These are phyloP conservation scores for Eubasilissa regina DNA, from an alignment of 1,140 invertebrate genomes.

Conservation along the genomic window DNA sequence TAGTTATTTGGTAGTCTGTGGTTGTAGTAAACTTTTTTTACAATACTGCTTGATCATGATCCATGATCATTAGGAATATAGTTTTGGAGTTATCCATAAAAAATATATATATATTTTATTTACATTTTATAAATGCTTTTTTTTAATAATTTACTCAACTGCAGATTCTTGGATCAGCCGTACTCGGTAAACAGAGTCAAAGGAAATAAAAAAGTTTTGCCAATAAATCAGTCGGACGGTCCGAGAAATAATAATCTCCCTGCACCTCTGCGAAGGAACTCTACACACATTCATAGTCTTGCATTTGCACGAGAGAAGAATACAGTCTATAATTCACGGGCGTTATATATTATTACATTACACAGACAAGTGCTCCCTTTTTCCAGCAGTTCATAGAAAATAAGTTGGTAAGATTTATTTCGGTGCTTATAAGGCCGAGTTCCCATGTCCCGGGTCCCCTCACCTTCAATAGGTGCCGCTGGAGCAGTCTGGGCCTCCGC, in stretches of 20 bases:
- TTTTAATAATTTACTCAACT: too few relatives aligned
- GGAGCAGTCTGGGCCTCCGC: constrained; percentile 2
- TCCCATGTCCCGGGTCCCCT: constrained; percentile 51
- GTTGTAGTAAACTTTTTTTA: too few relatives aligned
- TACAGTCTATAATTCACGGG: constrained; percentile 54
- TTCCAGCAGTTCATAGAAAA: constrained; percentile 57
- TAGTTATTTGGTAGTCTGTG: too few relatives aligned
- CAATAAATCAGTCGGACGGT: constrained; percentile 50
- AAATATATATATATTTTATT: too few relatives aligned
- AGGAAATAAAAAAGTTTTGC: neutral
- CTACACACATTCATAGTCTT: neutral
- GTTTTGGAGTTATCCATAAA: too few relatives aligned
- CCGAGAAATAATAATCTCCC: constrained; percentile 28
- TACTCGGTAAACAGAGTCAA: too few relatives aligned
- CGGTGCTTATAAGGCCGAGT: constrained; percentile 52
- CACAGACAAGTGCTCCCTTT: constrained; percentile 53
- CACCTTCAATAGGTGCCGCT: constrained; percentile 42
- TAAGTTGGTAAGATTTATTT: constrained; percentile 60
- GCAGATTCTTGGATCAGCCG: too few relatives aligned
- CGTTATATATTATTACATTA: constrained; percentile 49
- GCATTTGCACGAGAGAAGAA: constrained; percentile 45
- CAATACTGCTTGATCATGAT: too few relatives aligned
- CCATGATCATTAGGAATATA: too few relatives aligned
- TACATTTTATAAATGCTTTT: too few relatives aligned
- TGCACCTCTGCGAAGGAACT: constrained; percentile 43